These are phyloP conservation scores for Globodera ellingtonae DNA, from an alignment of 1,140 invertebrate species.

Conservation along the genomic window DNA sequence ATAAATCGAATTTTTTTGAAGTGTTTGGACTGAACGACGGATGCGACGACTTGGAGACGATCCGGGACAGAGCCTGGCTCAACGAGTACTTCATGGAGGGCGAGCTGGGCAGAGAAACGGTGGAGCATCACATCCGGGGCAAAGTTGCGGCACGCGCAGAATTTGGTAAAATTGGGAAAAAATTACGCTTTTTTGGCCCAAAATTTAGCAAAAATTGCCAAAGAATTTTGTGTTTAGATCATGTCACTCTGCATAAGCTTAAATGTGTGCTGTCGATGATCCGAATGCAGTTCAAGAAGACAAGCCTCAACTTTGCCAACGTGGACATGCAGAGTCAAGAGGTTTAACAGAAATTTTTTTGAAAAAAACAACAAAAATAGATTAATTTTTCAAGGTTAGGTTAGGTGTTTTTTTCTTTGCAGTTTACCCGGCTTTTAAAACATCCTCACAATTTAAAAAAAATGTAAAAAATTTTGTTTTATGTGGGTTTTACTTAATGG, in stretches of 20 bases:
- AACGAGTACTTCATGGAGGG: constrained; percentile 56
- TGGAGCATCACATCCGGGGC: constrained; percentile 43
- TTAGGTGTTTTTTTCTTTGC: too few relatives aligned
- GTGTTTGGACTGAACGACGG: constrained; percentile 59
- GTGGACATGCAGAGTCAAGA: constrained; percentile 80
- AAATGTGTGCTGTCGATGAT: constrained; percentile 47
- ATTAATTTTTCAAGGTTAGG: too few relatives aligned
- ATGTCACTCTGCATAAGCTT: constrained; percentile 43
- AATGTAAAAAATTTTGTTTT: too few relatives aligned
- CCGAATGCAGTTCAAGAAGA: constrained; percentile 48
- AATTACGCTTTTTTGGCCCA: background rate
- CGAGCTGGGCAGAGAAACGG: constrained; percentile 46
- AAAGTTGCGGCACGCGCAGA: constrained; percentile 38
- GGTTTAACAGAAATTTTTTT: constrained; percentile 58
- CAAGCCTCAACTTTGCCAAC: constrained; percentile 73
- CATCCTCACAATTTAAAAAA: too few relatives aligned
- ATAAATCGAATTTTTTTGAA: constrained; percentile 31
- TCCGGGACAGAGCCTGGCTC: constrained; percentile 51
- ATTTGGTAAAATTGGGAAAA: constrained; percentile 40
- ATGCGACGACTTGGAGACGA: constrained; percentile 45
- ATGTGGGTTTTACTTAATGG: too few relatives aligned
- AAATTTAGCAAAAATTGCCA: background rate
- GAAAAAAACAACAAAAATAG: too few relatives aligned
- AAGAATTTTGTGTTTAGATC: constrained; percentile 38
- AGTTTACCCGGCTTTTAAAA: too few relatives aligned